Evolutionary conservation across 2,888 invertebrate genomes (phyloP), one percentile per base, ranked within the genome.

Genomic region (Stegana nigrithorax): DNA sequence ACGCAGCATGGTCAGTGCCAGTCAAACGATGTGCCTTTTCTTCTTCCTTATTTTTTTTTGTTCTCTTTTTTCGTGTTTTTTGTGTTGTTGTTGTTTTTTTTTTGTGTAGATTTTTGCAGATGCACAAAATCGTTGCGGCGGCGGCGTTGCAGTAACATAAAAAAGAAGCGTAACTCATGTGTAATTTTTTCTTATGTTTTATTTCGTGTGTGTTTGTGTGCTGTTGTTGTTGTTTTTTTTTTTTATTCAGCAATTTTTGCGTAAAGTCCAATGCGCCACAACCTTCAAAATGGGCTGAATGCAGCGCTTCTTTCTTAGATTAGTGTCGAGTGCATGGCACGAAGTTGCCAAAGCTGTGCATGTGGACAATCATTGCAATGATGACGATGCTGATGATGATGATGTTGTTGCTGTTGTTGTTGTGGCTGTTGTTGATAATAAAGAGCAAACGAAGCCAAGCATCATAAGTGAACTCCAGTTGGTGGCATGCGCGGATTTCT

Each of bases 241-340:
- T n/a, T n/a, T n/a, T n/a, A n/a, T n/a, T n/a, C n/a, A n/a, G n/a
- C n/a, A n/a, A n/a, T n/a, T n/a, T n/a, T n/a, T n/a, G n/a, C n/a
- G n/a, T n/a, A n/a, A n/a, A n/a, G n/a, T n/a, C n/a, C n/a, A n/a
- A n/a, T n/a, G n/a, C n/a, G n/a, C n/a, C n/a, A n/a, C 21, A 19
- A 36, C 25, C 50, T 32, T 25, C 10, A 25, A 59, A 59, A 59
- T 59, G 47, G 25, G 47, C 47, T 36, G 10, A 36, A 7, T 2
- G 32, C 32, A 4, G 36, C n/a, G 23, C 17, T 5, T 69, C 66
- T 67, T 71, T 77, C 77, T 70, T 67, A 77, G 75, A 79, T 79
- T 79, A 75, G n/a, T 74, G 79, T 77, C 73, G 77, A 79, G 75
- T 77, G 67, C 66, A 66, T 65, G 32, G 6, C 29, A 12, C 47